Conservation (phyloP, 2,888 invertebrate species). For the Invenusta paracnida region DNA sequence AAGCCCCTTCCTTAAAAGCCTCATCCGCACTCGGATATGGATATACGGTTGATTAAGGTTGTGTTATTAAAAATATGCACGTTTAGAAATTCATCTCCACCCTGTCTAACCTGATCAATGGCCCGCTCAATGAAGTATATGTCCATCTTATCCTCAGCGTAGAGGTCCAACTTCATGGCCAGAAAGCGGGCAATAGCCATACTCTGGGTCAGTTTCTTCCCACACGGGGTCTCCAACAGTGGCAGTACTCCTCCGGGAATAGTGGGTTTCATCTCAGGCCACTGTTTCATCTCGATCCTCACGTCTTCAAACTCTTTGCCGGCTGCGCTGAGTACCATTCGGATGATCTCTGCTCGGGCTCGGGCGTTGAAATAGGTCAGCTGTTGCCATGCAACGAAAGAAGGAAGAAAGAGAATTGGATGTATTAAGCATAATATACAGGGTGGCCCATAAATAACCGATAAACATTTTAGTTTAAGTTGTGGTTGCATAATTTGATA, state of each 20-base stretch:
- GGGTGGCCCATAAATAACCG: no score
- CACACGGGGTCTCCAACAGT: constrained; percentile 13
- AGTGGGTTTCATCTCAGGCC: constrained; percentile 44
- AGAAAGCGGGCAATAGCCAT: constrained; percentile 19
- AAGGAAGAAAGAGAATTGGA: no score
- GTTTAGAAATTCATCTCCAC: no score
- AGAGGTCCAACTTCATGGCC: constrained; percentile 2
- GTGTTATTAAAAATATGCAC: no score
- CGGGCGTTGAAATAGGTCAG: constrained; percentile 66
- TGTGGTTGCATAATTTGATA: no score
- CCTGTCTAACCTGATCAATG: constrained; percentile 23
- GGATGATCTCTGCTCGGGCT: constrained; percentile 65
- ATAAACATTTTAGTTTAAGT: no score
- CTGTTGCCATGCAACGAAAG: no score
- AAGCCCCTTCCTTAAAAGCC: no score
- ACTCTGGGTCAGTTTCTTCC: constrained; percentile 30
- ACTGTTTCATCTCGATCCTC: constrained; percentile 62
- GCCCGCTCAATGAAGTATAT: constrained; percentile 27
- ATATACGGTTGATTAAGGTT: no score
- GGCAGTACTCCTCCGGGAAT: constrained; percentile 28
- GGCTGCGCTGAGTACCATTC: constrained; percentile 65
- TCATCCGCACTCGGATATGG: no score
- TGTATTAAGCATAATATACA: no score
- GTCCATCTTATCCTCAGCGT: constrained; percentile 9
- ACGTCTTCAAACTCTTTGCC: constrained; percentile 65